Evolutionary conservation across 2,888 invertebrate genomes (phyloP), one percentile per base, ranked within the genome.

Genomic region (Agriotes lineatus): DNA sequence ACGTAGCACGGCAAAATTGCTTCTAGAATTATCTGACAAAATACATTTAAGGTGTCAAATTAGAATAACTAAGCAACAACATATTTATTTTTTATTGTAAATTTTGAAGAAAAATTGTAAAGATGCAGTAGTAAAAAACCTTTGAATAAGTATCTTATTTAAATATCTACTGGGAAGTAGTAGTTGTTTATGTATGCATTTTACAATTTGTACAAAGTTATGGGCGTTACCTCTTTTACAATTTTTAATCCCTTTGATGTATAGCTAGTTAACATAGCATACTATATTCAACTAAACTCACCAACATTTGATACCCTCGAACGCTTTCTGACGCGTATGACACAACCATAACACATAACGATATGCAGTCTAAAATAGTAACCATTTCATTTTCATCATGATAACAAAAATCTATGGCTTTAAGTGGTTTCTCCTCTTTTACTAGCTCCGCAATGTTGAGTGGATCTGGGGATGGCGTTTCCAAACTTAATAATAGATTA

Each of bases 301-400:
- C 96, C 86, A 96, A 85, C 95, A 96, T 96, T 83, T 96, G 96
- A 82, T 95, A 95, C 0, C 95, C 95, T 71, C 95, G 85, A 72
- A 94, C 91, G 64, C 98, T 97, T 83, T 99, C 99, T 4, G 99
- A 96, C 0, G 99, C 94, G 84, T 99, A 99, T 0, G 98, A 97
- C 3, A 99, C 96, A 0, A 99, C 99, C 91, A 99, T 99, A 0
- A 99, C 97, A 82, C 99, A 99, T 62, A 99, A 89, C n/a, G 97
- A 97, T 80, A 99, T 96, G 77, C 97, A 97, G 82, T 99, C 99
- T 70, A 99, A 86, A 5, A 99, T 95, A 7, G 95, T 96, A 59
- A 99, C 97, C 88, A 96, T 96, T 83, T 98, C 98, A 58, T 96
- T 94, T 81, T 99, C 99, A 82, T 99, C 98, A 75, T 97, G 94